Evolutionary conservation across 2,113 vertebrate species (phyloP).

Genomic region (Mustela lutreola): DNA sequence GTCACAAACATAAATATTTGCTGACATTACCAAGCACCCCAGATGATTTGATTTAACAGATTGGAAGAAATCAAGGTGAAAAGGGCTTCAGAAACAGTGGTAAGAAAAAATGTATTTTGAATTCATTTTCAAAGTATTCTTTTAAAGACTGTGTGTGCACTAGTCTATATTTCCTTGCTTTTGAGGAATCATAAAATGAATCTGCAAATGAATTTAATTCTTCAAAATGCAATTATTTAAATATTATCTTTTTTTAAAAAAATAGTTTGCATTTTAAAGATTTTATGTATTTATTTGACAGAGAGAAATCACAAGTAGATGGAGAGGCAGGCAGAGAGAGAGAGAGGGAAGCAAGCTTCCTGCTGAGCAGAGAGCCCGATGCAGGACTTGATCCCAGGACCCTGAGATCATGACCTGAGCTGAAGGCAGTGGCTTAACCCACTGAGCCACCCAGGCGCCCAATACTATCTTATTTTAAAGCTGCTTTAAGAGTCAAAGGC

Average conservation of each 20-base stretch:
- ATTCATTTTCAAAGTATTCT: slow-evolving; percentile 17
- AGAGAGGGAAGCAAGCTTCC: too few species aligned
- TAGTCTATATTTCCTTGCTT: background rate
- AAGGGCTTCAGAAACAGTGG: background rate
- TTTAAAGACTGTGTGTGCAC: background rate
- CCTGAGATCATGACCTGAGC: too few species aligned
- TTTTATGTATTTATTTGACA: too few species aligned
- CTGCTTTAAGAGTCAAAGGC: slow-evolving; percentile 17
- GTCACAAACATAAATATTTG: background rate
- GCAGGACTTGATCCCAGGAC: too few species aligned
- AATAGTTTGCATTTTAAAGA: too few species aligned
- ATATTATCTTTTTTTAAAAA: slow-evolving; percentile 21
- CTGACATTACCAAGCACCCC: background rate
- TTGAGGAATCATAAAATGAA: background rate
- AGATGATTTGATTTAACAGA: background rate
- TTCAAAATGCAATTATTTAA: slow-evolving; percentile 54
- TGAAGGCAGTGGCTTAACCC: too few species aligned
- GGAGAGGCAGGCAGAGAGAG: too few species aligned
- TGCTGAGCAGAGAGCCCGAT: too few species aligned
- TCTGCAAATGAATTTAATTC: slow-evolving; percentile 26
- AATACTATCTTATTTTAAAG: slow-evolving; percentile 15
- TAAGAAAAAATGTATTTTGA: background rate
- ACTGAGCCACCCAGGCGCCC: too few species aligned
- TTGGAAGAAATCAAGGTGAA: background rate
- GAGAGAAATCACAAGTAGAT: too few species aligned